Base-by-base conservation (phyloP, 2,888 invertebrate species). In the Nomada fabriciana region DNA sequence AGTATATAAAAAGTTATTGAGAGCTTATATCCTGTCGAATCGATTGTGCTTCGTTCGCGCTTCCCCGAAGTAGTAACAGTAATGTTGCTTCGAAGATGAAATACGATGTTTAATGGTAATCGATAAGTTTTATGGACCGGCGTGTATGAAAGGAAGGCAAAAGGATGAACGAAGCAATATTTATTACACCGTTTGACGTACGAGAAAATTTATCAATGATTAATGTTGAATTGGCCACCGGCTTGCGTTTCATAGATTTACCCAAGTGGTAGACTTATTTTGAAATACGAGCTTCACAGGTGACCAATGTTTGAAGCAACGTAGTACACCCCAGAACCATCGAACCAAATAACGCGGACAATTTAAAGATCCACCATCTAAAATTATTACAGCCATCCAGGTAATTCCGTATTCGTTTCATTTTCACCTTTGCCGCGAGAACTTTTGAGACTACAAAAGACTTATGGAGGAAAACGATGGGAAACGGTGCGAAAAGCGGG, bases 171-270 rank as follows among this genome's bases (percentile, higher is more conserved):
- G 82, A 11, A 74, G 50, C 74, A 55, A 81, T 69, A 86, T 86
- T 86, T 86, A 77, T 84, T 84, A 76, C 69, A n/a, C 55, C 42
- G 59, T 71, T 76, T 82, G 86, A 80, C 84, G 67, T 84, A 75
- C 67, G 69, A 74, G 86, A 84, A 84, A 79, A 75, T 79, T 82
- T 86, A 86, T 86, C 84, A 86, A 73, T 86, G 86, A 86, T 86
- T 86, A 86, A 86, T 86, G 86, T 69, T 42, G 69, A 72, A 86
- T 86, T 75, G 71, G 57, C 18, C 23, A 55, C 20, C 67, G 67
- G 18, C 55, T 68, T 75, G 64, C 57, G n/a, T 65, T 61, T 52
- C 29, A 15, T 4, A 23, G 53, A 52, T 69, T 57, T 53, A 57
- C 25, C 7, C 4, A 10, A 55, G 11, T 7, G 13, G 42, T 23